These are phyloP conservation scores for Tigriopus japonicus DNA, from an alignment of 1,140 invertebrate species.

Conservation along the genomic window DNA sequence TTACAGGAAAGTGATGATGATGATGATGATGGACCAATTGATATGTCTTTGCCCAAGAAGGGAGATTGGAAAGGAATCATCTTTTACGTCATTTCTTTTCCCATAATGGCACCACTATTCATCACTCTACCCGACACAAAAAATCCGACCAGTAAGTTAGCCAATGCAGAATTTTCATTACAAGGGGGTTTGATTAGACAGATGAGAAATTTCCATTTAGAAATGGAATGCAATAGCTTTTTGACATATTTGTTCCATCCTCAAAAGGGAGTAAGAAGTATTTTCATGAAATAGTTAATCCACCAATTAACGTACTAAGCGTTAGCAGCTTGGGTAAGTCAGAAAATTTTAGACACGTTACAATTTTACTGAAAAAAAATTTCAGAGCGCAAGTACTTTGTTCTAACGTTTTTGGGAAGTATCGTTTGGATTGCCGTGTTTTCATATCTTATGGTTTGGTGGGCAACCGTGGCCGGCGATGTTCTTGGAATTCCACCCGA, in stretches of 20 bases:
- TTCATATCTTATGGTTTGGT: constrained; percentile 89
- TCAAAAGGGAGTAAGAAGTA: too few relatives aligned
- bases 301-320: too few relatives aligned
- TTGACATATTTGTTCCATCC: too few relatives aligned
- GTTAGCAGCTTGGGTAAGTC: too few relatives aligned
- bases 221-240: too few relatives aligned
- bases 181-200: too few relatives aligned
- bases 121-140: constrained; percentile 81
- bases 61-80: constrained; percentile 57
- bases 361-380: too few relatives aligned
- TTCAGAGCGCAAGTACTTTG: constrained; percentile 69
- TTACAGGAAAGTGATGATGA: not conserved
- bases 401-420: constrained; percentile 73
- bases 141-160: constrained; percentile 46
- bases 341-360: too few relatives aligned
- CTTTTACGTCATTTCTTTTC: constrained; percentile 73
- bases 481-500: constrained; percentile 55
- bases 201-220: too few relatives aligned
- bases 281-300: too few relatives aligned
- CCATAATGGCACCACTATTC: constrained; percentile 83
- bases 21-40: constrained; percentile 36
- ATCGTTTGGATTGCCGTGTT: constrained; percentile 81
- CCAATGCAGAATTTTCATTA: too few relatives aligned
- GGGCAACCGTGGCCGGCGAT: constrained; percentile 69
- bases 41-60: constrained; percentile 53